Conservation (phyloP, 2,113 vertebrate genomes). For the Emberiza fucata region DNA sequence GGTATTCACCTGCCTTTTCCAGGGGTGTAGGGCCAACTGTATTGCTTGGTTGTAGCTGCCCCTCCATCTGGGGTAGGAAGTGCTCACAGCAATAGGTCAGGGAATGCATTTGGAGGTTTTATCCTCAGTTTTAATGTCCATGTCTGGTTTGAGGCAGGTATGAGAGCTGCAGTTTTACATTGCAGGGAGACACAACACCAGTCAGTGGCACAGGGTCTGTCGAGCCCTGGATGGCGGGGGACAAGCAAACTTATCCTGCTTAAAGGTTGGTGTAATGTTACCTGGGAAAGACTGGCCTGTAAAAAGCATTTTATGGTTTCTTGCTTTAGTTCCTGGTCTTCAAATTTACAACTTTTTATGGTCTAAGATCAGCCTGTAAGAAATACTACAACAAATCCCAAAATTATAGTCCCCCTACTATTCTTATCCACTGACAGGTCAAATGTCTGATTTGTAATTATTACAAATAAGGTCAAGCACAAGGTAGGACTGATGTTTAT, state of each 20-base stretch:
- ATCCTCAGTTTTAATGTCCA: not conserved
- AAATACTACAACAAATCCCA: not conserved
- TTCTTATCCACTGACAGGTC: not conserved
- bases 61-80: not conserved
- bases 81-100: not conserved
- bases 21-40: not conserved
- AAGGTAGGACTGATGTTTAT: not conserved
- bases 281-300: not conserved
- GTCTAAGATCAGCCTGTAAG: not conserved
- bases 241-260: not conserved
- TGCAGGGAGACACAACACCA: not conserved
- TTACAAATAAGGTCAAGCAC: not conserved
- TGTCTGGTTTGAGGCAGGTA: not conserved
- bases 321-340: not conserved
- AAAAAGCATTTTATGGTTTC: not conserved
- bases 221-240: too few species aligned
- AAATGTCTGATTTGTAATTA: not conserved
- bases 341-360: not conserved
- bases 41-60: not conserved
- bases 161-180: not conserved
- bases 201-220: not conserved
- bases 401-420: not conserved
- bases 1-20: not conserved
- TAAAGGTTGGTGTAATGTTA: rapidly evolving
- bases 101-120: not conserved